phyloP scores from a whole-genome alignment of 1,140 invertebrate species.

The Drosophila micromelanica region DNA sequence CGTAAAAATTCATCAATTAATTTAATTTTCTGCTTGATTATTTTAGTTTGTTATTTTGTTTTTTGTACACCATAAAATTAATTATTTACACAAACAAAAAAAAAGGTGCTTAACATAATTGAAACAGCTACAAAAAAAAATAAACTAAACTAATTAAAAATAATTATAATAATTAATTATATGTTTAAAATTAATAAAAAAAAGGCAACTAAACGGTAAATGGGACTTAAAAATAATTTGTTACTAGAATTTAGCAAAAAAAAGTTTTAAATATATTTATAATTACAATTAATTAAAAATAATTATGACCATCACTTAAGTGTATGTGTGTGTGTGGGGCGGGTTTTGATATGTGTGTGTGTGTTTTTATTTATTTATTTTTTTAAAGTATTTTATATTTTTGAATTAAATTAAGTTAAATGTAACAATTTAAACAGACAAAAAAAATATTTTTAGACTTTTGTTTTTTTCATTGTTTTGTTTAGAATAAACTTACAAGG shows the following conservation, averaged over 20 bases:
- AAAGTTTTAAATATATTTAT: conserved; percentile 39
- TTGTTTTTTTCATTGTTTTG: conserved; percentile 11
- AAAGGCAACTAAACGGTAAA: conserved; percentile 23
- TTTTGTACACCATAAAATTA: conserved; percentile 41
- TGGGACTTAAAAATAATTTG: conserved; percentile 58
- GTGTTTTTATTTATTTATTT: conserved; percentile 49
- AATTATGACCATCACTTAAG: conserved; percentile 11
- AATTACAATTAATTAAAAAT: conserved; percentile 17
- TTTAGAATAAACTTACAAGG: conserved; percentile 37
- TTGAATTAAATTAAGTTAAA: conserved; percentile 30
- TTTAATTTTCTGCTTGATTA: conserved; percentile 50
- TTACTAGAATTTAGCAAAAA: conserved; percentile 52
- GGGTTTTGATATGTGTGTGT: conserved; percentile 47
- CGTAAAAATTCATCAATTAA: conserved; percentile 56
- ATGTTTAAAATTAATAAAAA: conserved; percentile 30
- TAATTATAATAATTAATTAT: conserved; percentile 22
- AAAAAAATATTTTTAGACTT: conserved; percentile 16
- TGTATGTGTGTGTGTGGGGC: conserved; percentile 15
- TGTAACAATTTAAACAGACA: conserved; percentile 35
- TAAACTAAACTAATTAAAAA: conserved; percentile 41
- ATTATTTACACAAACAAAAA: conserved; percentile 44
- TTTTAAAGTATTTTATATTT: conserved; percentile 17
- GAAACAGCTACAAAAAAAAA: neutral
- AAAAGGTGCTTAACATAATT: conserved; percentile 34
- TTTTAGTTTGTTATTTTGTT: conserved; percentile 15